Percentiles rank a stretch among this genome's conserved stretches.
Conservation (phyloP, 1,140 invertebrate genomes). For the Lepidurus packardi region DNA sequence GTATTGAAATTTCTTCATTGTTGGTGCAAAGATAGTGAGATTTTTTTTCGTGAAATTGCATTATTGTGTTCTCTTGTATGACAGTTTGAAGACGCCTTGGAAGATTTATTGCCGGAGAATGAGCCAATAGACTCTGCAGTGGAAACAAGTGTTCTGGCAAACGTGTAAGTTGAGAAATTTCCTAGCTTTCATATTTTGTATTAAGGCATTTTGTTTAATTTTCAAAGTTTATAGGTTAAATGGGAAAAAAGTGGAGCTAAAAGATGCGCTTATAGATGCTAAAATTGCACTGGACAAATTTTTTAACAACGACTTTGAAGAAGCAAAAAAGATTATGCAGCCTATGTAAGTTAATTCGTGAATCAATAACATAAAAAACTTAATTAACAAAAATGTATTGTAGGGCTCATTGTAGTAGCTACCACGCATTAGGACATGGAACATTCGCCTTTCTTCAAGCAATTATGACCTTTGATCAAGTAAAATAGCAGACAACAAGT, state of each 20-base stretch:
- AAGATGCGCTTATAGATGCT: constrained; percentile 60
- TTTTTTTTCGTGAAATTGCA: background rate
- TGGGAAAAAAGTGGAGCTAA: constrained; percentile 49
- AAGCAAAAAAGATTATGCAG: constrained; percentile 65
- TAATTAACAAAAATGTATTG: constrained; percentile 40
- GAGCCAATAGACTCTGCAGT: background rate
- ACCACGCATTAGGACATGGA: constrained; percentile 82
- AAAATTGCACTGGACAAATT: constrained; percentile 69
- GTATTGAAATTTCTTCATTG: no score
- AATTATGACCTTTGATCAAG: constrained; percentile 83
- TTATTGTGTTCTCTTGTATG: background rate
- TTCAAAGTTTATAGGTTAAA: constrained; percentile 16
- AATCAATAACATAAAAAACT: background rate
- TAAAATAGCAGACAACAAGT: constrained; percentile 44
- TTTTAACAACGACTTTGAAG: constrained; percentile 81
- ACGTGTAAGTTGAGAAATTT: background rate
- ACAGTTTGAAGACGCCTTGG: background rate
- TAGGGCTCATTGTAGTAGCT: constrained; percentile 76
- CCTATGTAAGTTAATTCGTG: constrained; percentile 55
- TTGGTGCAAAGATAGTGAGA: background rate
- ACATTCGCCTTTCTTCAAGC: constrained; percentile 89
- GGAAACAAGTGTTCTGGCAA: background rate
- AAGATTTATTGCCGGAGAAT: background rate
- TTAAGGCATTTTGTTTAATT: background rate
- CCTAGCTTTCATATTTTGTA: background rate